Conservation (phyloP, 2,888 invertebrate genomes). For the Liodrosophila aerea region DNA sequence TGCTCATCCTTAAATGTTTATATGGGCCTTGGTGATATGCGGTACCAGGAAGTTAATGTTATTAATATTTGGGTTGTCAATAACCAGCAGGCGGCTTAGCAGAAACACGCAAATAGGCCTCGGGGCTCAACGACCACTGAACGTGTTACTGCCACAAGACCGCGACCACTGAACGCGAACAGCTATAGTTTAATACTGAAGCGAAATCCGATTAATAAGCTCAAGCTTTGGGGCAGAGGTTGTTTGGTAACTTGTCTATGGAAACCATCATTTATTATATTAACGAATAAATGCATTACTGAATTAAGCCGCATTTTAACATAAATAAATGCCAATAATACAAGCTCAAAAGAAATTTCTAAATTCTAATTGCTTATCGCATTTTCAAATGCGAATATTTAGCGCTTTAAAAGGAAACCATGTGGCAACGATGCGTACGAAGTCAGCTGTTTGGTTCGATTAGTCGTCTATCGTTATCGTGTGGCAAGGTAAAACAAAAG, state of each 20-base stretch:
- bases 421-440: conserved; percentile 28
- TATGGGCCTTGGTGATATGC: conserved; percentile 32
- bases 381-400: conserved; percentile 26
- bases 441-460: conserved; percentile 33
- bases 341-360: too few relatives aligned
- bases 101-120: conserved; percentile 1
- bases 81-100: conserved; percentile 26
- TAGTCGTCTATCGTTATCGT: conserved; percentile 50
- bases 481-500: conserved; percentile 52
- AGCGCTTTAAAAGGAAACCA: conserved; percentile 1
- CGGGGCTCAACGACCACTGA: conserved; percentile 11
- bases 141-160: conserved; percentile 9
- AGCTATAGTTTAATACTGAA: conserved; percentile 59
- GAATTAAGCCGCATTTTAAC: too few relatives aligned
- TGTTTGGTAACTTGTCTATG: too few relatives aligned
- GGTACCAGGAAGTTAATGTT: conserved; percentile 34
- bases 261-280: too few relatives aligned
- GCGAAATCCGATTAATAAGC: conserved; percentile 28
- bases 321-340: too few relatives aligned
- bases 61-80: conserved; percentile 25
- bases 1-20: conserved; percentile 69
- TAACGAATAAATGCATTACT: too few relatives aligned
- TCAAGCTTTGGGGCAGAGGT: not conserved
- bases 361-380: conserved; percentile 16
- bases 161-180: conserved; percentile 40